A percentile compares a stretch with the other conserved stretches of the same genome.
phyloP scores from a whole-genome alignment of 2,797 vertebrate species.

The Sebastes trivittatus region DNA sequence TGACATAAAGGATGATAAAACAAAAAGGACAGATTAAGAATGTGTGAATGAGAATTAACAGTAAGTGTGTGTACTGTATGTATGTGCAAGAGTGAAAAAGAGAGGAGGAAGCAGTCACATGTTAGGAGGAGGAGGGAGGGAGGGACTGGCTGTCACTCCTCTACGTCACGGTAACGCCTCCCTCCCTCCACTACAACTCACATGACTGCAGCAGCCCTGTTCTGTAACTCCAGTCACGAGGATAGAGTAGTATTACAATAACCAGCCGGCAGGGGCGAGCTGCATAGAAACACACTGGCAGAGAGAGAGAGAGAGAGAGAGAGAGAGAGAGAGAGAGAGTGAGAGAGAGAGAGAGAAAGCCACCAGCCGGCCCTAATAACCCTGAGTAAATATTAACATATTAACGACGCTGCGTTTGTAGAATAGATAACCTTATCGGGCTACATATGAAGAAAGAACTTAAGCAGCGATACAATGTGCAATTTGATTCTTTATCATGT shows the following conservation, averaged over 20 bases:
- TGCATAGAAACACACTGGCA: slow-evolving; percentile 19
- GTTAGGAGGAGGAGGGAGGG: slow-evolving; percentile 28
- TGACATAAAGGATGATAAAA: not conserved
- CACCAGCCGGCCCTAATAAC: slow-evolving; percentile 41
- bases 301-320: not conserved
- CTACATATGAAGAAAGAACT: slow-evolving; percentile 14
- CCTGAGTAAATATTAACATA: slow-evolving; percentile 71
- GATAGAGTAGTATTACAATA: slow-evolving; percentile 84
- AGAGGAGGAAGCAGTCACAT: slow-evolving; percentile 60
- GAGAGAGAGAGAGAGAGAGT: not conserved
- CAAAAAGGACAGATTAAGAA: not conserved
- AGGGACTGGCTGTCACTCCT: slow-evolving; percentile 21
- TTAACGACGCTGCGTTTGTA: slow-evolving; percentile 44
- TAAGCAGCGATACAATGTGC: not conserved
- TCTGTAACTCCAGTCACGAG: slow-evolving; percentile 85
- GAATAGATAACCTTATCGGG: slow-evolving; percentile 57
- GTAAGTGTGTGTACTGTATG: not conserved
- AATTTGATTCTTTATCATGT: not conserved
- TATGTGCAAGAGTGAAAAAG: not conserved
- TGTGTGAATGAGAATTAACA: not conserved
- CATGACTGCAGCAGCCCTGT: slow-evolving; percentile 88
- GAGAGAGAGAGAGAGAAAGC: not conserved
- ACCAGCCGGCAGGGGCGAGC: slow-evolving; percentile 64
- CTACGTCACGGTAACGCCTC: slow-evolving; percentile 67
- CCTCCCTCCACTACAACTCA: slow-evolving; percentile 82